These are phyloP conservation scores for Laticauda colubrina DNA, from an alignment of 2,113 vertebrate species.

Conservation along the genomic window DNA sequence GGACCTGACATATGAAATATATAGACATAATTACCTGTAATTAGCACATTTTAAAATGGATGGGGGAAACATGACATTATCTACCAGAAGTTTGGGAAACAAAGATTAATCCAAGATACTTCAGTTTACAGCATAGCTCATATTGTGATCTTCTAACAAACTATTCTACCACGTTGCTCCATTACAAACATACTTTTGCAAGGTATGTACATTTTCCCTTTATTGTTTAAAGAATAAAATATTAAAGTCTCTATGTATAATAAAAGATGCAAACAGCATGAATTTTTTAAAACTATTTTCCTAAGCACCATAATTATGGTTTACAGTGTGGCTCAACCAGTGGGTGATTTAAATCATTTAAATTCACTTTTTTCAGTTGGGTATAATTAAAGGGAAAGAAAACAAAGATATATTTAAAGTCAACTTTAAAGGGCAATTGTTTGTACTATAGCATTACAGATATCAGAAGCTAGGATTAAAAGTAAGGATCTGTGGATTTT, in stretches of 20 bases:
- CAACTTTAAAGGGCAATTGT: neutral
- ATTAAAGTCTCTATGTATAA: slow-evolving; percentile 14
- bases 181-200: neutral
- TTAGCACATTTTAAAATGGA: neutral
- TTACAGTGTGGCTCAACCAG: slow-evolving; percentile 10
- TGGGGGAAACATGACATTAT: neutral
- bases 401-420: neutral
- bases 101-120: neutral
- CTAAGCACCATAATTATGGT: slow-evolving; percentile 19
- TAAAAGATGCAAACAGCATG: slow-evolving; percentile 17
- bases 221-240: slow-evolving; percentile 10
- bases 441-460: neutral
- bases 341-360: slow-evolving; percentile 6
- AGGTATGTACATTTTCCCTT: neutral
- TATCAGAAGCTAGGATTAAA: neutral
- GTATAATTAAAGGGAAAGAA: slow-evolving; percentile 15
- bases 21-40: neutral
- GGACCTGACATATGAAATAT: neutral
- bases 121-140: neutral
- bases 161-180: neutral
- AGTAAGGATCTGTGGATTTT: neutral
- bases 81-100: neutral
- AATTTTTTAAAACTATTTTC: slow-evolving; percentile 19
- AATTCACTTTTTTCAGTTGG: neutral
- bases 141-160: neutral